Base-by-base conservation (phyloP, 2,797 vertebrate species). In the Apogon hyalosoma region DNA sequence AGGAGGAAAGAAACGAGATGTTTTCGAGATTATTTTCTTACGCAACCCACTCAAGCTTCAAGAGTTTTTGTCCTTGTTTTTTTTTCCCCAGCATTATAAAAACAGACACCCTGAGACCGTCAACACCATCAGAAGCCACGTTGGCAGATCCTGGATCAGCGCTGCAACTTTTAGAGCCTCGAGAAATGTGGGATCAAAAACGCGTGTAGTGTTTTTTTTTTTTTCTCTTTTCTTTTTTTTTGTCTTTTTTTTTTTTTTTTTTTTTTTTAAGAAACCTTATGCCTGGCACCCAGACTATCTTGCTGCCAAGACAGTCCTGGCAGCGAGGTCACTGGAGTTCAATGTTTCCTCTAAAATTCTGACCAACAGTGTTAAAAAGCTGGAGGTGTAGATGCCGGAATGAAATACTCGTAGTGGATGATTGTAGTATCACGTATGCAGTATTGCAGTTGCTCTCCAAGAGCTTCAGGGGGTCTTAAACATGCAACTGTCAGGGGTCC, bases 291-390 rank as follows among this genome's bases (percentile, higher is more conserved):
- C 74, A 67, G 45, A 84, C 72, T 10, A 40, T 78, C 73, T 69
- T 63, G 56, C 63, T 56, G 62, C 50, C 58, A 62, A 70, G 61
- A 77, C 53, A 28, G 76, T 77, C 72, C 57, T 28, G 33, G 64
- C 16, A 21, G 57, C 61, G 42, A 76, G 80, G 74, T 83, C 80
- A 74, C 43, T 59, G 75, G 75, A 87, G 78, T 84, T 86, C 87
- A 88, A 81, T 85, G 85, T 84, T 92, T 88, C 85, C 90, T 89
- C 88, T 88, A 72, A 69, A 71, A 77, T 77, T 85, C 73, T 83
- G 61, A 69, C 69, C 69, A 66, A 74, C 55, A 38, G 54, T 31
- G 67, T 59, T 49, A 47, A 38, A 69, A 73, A 80, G 78, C 48
- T 67, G 70, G 69, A 63, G 69, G 63, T 51, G 21, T 65, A 73